Conservation (phyloP, 2,888 invertebrate genomes). For the Pyrrhosoma nymphula region DNA sequence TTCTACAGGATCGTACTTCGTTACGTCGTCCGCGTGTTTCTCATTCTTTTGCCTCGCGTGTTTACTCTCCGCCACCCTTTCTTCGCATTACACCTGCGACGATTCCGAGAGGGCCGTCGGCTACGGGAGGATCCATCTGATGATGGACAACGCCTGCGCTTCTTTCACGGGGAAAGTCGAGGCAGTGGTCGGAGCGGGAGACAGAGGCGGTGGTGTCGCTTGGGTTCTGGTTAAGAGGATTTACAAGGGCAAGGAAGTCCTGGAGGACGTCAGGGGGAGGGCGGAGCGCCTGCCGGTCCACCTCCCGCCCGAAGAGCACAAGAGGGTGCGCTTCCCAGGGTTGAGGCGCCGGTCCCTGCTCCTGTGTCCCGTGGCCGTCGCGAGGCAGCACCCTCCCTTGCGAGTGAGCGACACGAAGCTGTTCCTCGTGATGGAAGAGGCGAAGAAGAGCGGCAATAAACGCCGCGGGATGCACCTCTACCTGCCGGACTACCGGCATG, state of each 20-base stretch:
- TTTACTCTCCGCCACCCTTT: neutral
- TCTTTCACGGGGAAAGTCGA: slow-evolving; percentile 56
- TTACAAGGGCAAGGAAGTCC: slow-evolving; percentile 40
- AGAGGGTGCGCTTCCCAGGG: neutral
- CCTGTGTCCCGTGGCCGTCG: neutral
- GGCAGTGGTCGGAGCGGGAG: slow-evolving; percentile 15
- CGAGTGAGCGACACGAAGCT: slow-evolving; percentile 55
- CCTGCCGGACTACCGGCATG: slow-evolving; percentile 46
- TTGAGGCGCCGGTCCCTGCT: neutral
- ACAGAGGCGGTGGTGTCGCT: slow-evolving; percentile 37
- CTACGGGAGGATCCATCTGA: neutral
- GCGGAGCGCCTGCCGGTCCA: slow-evolving; percentile 52
- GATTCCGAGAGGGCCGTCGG: neutral
- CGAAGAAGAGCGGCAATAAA: neutral
- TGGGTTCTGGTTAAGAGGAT: slow-evolving; percentile 58
- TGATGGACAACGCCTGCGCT: slow-evolving; percentile 21
- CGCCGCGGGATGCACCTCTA: slow-evolving; percentile 30
- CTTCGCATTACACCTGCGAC: slow-evolving; percentile 18
- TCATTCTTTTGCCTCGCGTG: neutral
- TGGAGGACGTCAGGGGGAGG: slow-evolving; percentile 6
- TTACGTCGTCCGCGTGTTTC: neutral
- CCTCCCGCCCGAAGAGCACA: slow-evolving; percentile 23
- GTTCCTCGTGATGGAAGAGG: slow-evolving; percentile 37
- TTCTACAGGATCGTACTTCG: neutral
- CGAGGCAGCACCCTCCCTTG: neutral